A percentile compares a stretch with the other conserved stretches of the same genome.
These are phyloP conservation scores for Dioctria rufipes DNA, from an alignment of 2,888 invertebrate species.

Conservation along the genomic window DNA sequence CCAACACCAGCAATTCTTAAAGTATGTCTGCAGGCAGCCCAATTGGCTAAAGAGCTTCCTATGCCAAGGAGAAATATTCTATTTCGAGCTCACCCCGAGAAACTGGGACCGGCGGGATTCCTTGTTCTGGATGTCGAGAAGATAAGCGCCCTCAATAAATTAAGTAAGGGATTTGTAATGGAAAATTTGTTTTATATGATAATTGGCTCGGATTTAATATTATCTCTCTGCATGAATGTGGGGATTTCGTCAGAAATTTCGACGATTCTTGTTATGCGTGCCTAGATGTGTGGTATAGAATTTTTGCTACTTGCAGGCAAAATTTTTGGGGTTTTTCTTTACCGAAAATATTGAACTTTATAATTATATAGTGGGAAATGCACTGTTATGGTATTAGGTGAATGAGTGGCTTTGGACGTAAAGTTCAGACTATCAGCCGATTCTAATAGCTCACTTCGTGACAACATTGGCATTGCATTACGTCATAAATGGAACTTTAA, in stretches of 20 bases:
- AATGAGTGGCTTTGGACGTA: no score
- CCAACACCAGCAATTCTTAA: slow-evolving; percentile 25
- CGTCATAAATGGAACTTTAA: no score
- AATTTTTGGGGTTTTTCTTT: no score
- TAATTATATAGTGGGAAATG: no score
- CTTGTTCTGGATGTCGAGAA: slow-evolving; percentile 9
- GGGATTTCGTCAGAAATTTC: background rate
- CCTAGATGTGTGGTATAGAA: no score
- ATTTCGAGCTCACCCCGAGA: slow-evolving; percentile 44
- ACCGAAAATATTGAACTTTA: no score
- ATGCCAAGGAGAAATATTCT: slow-evolving; percentile 37
- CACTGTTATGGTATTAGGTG: no score
- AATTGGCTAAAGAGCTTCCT: slow-evolving; percentile 32
- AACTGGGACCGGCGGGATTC: background rate
- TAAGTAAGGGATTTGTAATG: slow-evolving; percentile 61
- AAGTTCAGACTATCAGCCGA: no score
- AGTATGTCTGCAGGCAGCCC: slow-evolving; percentile 6
- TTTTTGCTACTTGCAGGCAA: no score
- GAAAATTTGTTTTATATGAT: slow-evolving; percentile 63
- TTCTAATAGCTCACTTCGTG: no score
- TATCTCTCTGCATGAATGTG: slow-evolving; percentile 49
- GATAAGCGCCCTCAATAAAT: slow-evolving; percentile 60
- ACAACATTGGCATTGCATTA: no score
- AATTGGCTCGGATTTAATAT: slow-evolving; percentile 61
- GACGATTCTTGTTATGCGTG: no score